Base-by-base conservation (phyloP, 37 sponge, comb jelly and placozoan species). In the Halichondria panicea region DNA sequence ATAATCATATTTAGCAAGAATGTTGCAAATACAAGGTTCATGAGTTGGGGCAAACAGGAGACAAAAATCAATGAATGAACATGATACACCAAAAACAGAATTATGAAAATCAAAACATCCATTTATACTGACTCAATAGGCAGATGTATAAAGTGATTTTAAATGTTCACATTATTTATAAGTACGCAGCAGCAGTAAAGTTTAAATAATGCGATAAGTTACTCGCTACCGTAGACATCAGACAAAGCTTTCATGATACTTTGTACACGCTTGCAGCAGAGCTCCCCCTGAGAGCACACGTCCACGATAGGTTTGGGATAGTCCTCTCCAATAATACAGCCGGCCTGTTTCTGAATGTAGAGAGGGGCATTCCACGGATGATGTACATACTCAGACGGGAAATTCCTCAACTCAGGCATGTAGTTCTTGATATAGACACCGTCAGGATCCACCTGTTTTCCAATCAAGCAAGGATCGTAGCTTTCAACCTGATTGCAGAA, bases 361-460 rank as follows among this genome's bases (percentile, higher is more conserved):
- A 54, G 41, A 4, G 96, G 96, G 19, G 96, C 96, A 27, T 76
- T 80, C 90, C 92, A 92, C n/a, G 96, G 96, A 3, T 79, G 34
- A 53, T 96, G 92, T 30, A 96, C 78, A 53, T 89, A 92, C 42
- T 92, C 90, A 21, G 46, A 34, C 22, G 96, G 96, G 50, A 89
- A 89, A 30, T 86, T 66, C 13, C 44, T 46, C 31, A 96, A 80
- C 35, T 88, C 84, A 3, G 96, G 96, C 1, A 92, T 71, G 40
- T 84, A 92, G 22, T 43, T 78, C 60, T 81, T 88, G 71, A 92
- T 89, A 66, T 76, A 96, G 40, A 70, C 31, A 1, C 96, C 96
- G 21, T 86, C 81, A 6, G 81, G 66, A 57, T 96, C 96, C 70
- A 87, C 73, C 82, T 92, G 78, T 48, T 89, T 85, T 36, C 89